Percentiles rank a stretch among this genome's conserved stretches.
Conservation (phyloP, 2,888 invertebrate species). For the Chloromyia formosa region DNA sequence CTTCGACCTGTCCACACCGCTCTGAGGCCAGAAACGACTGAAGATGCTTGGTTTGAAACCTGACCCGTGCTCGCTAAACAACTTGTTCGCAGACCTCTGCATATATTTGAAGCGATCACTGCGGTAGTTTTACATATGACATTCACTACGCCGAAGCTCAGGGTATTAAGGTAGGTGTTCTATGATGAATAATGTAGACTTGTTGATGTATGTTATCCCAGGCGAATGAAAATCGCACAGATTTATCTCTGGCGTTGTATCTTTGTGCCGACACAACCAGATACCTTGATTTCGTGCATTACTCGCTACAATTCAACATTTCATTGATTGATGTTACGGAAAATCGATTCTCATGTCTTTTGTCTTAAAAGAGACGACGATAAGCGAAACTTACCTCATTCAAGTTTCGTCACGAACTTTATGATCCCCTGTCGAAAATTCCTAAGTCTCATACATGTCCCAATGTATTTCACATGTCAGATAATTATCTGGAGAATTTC, state of each 20-base stretch:
- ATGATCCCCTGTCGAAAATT: conserved; percentile 25
- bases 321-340: conserved; percentile 28
- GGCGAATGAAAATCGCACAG: conserved; percentile 26
- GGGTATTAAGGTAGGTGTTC: conserved; percentile 14
- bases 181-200: conserved; percentile 49
- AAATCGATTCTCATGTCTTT: conserved; percentile 38
- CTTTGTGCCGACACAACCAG: conserved; percentile 7
- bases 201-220: conserved; percentile 47
- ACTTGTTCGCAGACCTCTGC: conserved; percentile 24
- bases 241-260: conserved; percentile 28
- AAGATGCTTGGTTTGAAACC: background rate
- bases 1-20: no score
- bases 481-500: conserved; percentile 36
- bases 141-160: conserved; percentile 8
- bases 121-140: conserved; percentile 40
- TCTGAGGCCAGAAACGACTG: no score
- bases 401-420: conserved; percentile 34
- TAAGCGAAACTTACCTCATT: background rate
- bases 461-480: conserved; percentile 30
- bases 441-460: conserved; percentile 17
- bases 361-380: background rate
- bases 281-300: conserved; percentile 22
- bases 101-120: background rate
- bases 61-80: conserved; percentile 8
- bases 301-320: background rate